Conservation (phyloP, 1,140 invertebrate species). For the Aphidius gifuensis region DNA sequence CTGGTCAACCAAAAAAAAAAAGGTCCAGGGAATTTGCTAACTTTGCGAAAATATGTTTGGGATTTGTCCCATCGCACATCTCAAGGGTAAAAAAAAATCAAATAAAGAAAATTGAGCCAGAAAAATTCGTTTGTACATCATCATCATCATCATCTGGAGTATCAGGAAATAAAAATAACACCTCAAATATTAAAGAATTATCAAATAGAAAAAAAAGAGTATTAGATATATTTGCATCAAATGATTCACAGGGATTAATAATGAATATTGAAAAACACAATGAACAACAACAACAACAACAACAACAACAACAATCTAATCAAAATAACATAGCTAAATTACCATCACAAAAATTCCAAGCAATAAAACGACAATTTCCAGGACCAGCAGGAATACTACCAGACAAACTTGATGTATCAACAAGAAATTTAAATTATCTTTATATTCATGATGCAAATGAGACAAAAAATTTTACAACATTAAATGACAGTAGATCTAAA, state of each 20-base stretch:
- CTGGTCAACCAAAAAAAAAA: slow-evolving; percentile 34
- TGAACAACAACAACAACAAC: no score
- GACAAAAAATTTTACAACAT: background rate
- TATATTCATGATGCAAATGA: slow-evolving; percentile 21
- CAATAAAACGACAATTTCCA: slow-evolving; percentile 46
- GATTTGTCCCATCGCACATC: slow-evolving; percentile 30
- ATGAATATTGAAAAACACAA: no score
- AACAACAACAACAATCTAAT: no score
- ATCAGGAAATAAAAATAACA: no score
- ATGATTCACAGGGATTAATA: no score
- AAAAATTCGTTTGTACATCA: no score
- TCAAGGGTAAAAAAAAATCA: background rate
- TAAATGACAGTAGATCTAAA: slow-evolving; percentile 1
- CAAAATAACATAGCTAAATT: background rate
- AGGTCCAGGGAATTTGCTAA: slow-evolving; percentile 47
- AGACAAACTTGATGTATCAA: slow-evolving; percentile 28
- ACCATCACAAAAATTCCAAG: background rate
- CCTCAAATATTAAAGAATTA: no score
- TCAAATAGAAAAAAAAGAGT: no score
- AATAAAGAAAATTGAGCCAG: no score
- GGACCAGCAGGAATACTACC: slow-evolving; percentile 49
- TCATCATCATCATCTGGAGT: no score
- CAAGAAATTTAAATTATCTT: slow-evolving; percentile 16
- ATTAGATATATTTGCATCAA: no score
- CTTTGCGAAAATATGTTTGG: slow-evolving; percentile 52